Base-by-base conservation (phyloP, 2,113 vertebrate species). In the Pycnonotus jocosus region DNA sequence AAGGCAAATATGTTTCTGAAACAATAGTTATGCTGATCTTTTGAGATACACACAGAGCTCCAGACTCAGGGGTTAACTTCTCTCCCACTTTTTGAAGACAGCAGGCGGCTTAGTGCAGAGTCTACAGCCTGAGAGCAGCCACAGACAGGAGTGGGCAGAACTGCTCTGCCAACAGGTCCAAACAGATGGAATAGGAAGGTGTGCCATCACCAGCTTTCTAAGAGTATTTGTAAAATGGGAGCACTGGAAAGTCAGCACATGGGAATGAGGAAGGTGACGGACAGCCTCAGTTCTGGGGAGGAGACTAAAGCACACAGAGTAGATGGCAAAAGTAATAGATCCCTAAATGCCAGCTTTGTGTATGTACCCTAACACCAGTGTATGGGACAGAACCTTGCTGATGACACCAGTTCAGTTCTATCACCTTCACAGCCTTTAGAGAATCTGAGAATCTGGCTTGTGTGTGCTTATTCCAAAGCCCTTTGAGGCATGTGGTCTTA, bases 241-340 rank as follows among this genome's bases (percentile, higher is more conserved):
- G 80, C 54, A 79, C 90, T 84, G 93, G 58, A 40, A 68, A 79
- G 89, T 90, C 92, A 97, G 88, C 44, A 8, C 68, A 44, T 10
- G 72, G 70, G 84, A 95, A 96, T 35, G 73, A 89, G 88, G 86
- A 88, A 93, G 48, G 48, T 33, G 44, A 40, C 3, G 7, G 44
- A 4, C 3, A 71, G 76, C 40, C 37, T 81, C 76, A 60, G 50
- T 35, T 54, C 58, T 56, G 72, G 27, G 56, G 27, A 90, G 22
- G 21, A 62, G 38, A 73, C 66, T 64, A 65, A 81, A 70, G 66
- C 27, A 90, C 44, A 78, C 17, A 88, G 58, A 93, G n/a, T 40
- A 81, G 64, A 74, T 40, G 51, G 64, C 76, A 91, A 81, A 71
- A 56, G 37, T 47, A 71, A 37, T 4, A 0, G 11, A 66, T 45